A percentile compares a stretch with the other conserved stretches of the same genome.
phyloP scores from a whole-genome alignment of 1,140 invertebrate species.

The Solen grandis region DNA sequence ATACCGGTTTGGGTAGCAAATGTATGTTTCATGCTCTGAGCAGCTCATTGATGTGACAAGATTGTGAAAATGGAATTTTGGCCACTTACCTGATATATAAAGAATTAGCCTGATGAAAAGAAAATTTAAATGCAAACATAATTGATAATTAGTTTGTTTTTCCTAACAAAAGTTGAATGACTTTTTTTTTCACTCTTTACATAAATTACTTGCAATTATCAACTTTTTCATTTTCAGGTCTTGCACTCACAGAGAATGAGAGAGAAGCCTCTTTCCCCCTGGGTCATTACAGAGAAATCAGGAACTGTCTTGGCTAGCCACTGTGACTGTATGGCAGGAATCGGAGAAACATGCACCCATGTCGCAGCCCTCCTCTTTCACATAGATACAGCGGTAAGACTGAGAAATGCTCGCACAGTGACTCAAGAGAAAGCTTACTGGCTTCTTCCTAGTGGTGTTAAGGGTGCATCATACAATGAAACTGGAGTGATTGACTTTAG shows the following conservation, averaged over 20 bases:
- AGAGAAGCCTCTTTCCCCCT: slow-evolving; percentile 37
- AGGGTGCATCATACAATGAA: slow-evolving; percentile 1
- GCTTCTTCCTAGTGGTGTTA: slow-evolving; percentile 16
- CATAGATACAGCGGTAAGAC: slow-evolving; percentile 28
- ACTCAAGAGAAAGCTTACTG: slow-evolving; percentile 36
- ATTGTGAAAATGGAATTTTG: too few relatives aligned
- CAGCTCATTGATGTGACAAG: too few relatives aligned
- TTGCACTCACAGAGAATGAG: slow-evolving; percentile 37
- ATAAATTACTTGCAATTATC: too few relatives aligned
- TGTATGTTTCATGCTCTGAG: too few relatives aligned
- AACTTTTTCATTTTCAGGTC: slow-evolving; percentile 29
- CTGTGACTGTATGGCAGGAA: slow-evolving; percentile 59
- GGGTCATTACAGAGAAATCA: slow-evolving; percentile 38
- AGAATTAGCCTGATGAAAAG: too few relatives aligned
- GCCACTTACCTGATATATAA: too few relatives aligned
- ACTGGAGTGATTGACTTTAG: slow-evolving; percentile 31
- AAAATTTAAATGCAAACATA: too few relatives aligned
- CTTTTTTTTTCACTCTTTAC: too few relatives aligned
- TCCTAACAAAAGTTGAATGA: too few relatives aligned
- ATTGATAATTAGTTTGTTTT: too few relatives aligned
- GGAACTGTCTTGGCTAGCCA: slow-evolving; percentile 42
- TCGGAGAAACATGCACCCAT: slow-evolving; percentile 56
- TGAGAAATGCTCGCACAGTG: slow-evolving; percentile 21
- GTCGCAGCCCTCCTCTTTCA: slow-evolving; percentile 48
- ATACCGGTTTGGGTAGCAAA: too few relatives aligned